phyloP scores from a whole-genome alignment of 2,888 invertebrate species.

The Carterocephalus palaemon region DNA sequence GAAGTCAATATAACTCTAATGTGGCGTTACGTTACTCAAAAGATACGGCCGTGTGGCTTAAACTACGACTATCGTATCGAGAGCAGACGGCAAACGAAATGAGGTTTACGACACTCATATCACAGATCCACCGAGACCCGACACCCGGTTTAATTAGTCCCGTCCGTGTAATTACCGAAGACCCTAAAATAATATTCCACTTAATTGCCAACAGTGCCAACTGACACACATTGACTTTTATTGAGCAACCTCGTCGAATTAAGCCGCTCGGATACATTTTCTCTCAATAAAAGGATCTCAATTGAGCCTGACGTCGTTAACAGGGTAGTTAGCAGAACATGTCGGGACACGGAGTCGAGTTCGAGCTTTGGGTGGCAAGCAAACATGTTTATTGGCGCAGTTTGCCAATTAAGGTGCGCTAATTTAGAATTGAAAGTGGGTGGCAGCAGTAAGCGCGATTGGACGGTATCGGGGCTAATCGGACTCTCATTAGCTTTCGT shows the following conservation, averaged over 20 bases:
- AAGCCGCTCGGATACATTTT: conserved; percentile 28
- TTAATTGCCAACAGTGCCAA: conserved; percentile 38
- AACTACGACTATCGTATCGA: too few relatives aligned
- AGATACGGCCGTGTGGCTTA: too few relatives aligned
- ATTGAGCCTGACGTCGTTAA: conserved; percentile 35
- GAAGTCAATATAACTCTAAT: too few relatives aligned
- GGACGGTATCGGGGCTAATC: too few relatives aligned
- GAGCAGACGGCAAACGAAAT: too few relatives aligned
- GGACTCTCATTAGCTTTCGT: too few relatives aligned
- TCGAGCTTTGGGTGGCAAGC: conserved; percentile 14
- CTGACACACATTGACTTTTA: conserved; percentile 32
- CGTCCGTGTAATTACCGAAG: conserved; percentile 28
- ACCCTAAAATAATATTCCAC: conserved; percentile 39
- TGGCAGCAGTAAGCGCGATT: conserved; percentile 14
- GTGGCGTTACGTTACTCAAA: too few relatives aligned
- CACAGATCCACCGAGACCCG: neutral
- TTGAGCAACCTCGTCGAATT: conserved; percentile 38
- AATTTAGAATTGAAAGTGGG: conserved; percentile 21
- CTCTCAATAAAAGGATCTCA: conserved; percentile 28
- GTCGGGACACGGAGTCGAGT: conserved; percentile 19
- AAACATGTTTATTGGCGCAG: conserved; percentile 19
- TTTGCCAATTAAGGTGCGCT: conserved; percentile 19
- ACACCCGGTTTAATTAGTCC: conserved; percentile 17
- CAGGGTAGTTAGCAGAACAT: conserved; percentile 30
- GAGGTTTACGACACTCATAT: neutral